Conservation (phyloP, 2,113 vertebrate genomes). For the Microtus pennsylvanicus region DNA sequence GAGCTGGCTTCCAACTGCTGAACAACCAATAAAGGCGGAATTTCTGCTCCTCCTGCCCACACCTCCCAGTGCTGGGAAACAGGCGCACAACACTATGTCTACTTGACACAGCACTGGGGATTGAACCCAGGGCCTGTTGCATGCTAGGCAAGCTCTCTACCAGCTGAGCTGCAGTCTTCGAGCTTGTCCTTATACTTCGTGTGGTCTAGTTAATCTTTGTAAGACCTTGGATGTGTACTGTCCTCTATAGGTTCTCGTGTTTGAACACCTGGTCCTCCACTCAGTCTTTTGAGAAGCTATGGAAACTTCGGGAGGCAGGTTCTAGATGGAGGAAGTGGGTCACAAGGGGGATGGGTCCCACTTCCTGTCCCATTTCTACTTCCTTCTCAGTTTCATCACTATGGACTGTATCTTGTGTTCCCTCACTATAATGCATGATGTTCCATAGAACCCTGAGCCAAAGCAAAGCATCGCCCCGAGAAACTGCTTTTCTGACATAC, state of each 20-base stretch:
- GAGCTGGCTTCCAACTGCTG: background rate
- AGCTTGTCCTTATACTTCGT: background rate
- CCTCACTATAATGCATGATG: background rate
- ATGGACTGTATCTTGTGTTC: background rate
- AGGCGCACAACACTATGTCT: background rate
- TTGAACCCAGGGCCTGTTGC: no score
- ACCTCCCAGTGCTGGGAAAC: background rate
- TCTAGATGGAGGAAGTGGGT: background rate
- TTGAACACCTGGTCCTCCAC: background rate
- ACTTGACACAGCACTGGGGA: no score
- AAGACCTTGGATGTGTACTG: no score
- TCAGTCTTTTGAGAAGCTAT: background rate
- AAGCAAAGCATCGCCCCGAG: no score
- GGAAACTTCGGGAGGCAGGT: background rate
- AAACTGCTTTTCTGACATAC: background rate
- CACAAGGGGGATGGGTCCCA: no score
- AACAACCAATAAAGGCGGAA: background rate
- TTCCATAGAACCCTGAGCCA: no score
- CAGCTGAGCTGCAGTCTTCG: background rate
- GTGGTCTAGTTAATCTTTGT: no score
- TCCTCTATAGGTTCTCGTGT: background rate
- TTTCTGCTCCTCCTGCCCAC: background rate
- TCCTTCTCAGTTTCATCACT: background rate
- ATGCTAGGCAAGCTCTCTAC: background rate
- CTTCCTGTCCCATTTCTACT: background rate